phyloP scores from a whole-genome alignment of 1,140 invertebrate genomes.

The Grapholita molesta region DNA sequence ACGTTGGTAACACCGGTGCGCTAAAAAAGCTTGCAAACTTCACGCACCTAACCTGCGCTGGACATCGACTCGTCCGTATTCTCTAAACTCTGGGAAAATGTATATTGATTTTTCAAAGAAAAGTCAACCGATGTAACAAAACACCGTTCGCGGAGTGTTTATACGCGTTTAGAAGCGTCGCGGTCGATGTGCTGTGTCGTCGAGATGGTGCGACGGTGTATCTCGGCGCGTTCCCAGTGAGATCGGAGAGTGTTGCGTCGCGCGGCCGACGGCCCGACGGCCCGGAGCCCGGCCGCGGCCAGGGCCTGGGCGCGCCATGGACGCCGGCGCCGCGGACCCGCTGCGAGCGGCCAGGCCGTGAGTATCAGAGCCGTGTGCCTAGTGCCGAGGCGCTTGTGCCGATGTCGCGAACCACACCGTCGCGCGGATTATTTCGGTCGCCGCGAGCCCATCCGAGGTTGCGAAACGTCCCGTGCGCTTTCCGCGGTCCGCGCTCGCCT shows the following conservation, averaged over 20 bases:
- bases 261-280: slow-evolving; percentile 65
- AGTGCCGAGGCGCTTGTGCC: slow-evolving; percentile 32
- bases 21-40: slow-evolving; percentile 80
- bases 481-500: slow-evolving; percentile 53
- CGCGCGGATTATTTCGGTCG: slow-evolving; percentile 70
- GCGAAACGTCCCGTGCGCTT: slow-evolving; percentile 59
- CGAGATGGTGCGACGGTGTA: slow-evolving; percentile 72
- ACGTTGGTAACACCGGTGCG: slow-evolving; percentile 79
- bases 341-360: slow-evolving; percentile 70
- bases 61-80: slow-evolving; percentile 78
- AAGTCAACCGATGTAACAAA: slow-evolving; percentile 78
- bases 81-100: slow-evolving; percentile 77
- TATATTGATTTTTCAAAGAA: slow-evolving; percentile 80
- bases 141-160: slow-evolving; percentile 77
- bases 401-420: slow-evolving; percentile 33
- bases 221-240: slow-evolving; percentile 71
- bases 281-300: slow-evolving; percentile 70
- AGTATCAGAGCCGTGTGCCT: slow-evolving; percentile 54
- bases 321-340: slow-evolving; percentile 70
- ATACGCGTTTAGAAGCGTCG: slow-evolving; percentile 70
- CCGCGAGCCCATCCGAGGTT: slow-evolving; percentile 58
- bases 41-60: slow-evolving; percentile 79
- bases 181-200: slow-evolving; percentile 70
- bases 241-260: slow-evolving; percentile 73
- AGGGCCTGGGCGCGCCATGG: slow-evolving; percentile 71